Base-by-base conservation (phyloP, 2,888 invertebrate species). In the Drosophila stalkeri region DNA sequence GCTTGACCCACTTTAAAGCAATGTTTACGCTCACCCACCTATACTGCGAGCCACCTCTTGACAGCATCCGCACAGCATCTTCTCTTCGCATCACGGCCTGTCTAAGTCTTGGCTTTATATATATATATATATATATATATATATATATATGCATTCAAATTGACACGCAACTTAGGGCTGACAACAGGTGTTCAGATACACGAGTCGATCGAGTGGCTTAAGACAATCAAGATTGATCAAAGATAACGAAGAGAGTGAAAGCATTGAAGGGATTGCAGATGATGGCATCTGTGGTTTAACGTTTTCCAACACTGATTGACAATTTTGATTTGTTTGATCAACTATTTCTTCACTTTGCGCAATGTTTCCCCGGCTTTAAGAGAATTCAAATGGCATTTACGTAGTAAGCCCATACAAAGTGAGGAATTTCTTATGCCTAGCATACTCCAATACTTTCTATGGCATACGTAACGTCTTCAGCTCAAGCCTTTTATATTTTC, bases 1-100 rank as follows among this genome's bases (percentile, higher is more conserved):
- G 81, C 67, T 70, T 81, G 78, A 79, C 79, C 81, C 70, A 70
- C 77, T 79, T 73, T 35, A 62, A 23, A 41, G 11, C 35, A 18
- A 68, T 31, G 33, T 9, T 16, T 11, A 0, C 31, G 12, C 27
- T 23, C 9, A 16, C 9, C 37, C 33, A 11, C 39, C 39, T 6
- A 6, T 6, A 5, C 39, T 5, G 4, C n/a, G 41, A n/a, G 4
- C 4, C 12, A 4, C 37, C 8, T 2, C 20, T 7, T 16, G 35
- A 11, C 55, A 20, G 35, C 35, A 20, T 14, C 20, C 35, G 20
- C 55, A n/a, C n/a, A n/a, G n/a, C n/a, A 41, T 55, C 39, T 55
- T 16, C 54, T n/a, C 54, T n/a, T 11, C 16, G 35, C 52, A 18
- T 52, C 31, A 33, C 27, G 31, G 44, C 44, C 55, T 49, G 60